Percentiles rank a stretch among this genome's conserved stretches.
These are phyloP conservation scores for Athene noctua DNA, from an alignment of 2,113 vertebrate genomes.

Conservation along the genomic window DNA sequence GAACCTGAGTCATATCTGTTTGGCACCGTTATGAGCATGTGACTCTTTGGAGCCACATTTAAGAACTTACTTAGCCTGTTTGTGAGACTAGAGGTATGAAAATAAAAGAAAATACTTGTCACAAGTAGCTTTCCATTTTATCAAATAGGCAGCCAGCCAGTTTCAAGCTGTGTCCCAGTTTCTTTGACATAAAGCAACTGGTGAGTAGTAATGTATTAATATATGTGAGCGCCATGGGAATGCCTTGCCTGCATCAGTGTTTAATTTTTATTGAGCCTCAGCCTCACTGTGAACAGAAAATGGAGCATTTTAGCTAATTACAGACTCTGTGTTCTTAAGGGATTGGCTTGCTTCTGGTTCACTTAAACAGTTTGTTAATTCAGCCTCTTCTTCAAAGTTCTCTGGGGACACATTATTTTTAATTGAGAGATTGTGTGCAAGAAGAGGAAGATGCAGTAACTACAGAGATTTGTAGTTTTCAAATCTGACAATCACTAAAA, in stretches of 20 bases:
- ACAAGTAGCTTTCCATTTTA: not conserved
- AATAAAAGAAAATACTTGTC: not conserved
- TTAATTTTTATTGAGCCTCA: not conserved
- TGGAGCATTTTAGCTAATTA: not conserved
- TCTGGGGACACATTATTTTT: slow-evolving; percentile 34
- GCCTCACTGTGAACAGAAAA: not conserved
- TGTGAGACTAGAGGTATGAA: not conserved
- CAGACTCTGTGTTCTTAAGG: not conserved
- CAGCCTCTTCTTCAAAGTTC: not conserved
- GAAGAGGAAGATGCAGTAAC: not conserved
- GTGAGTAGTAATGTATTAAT: slow-evolving; percentile 17
- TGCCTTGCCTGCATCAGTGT: not conserved
- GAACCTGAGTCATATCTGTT: accelerated
- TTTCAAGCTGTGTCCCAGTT: slow-evolving; percentile 53
- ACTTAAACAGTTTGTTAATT: slow-evolving; percentile 41
- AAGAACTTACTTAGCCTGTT: not conserved
- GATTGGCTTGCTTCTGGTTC: slow-evolving; percentile 5
- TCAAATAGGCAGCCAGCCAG: not conserved
- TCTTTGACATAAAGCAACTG: slow-evolving; percentile 16
- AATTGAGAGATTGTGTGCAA: slow-evolving; percentile 4
- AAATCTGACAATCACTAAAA: not conserved
- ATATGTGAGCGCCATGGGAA: not conserved
- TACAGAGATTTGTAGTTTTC: not conserved
- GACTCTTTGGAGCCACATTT: not conserved
- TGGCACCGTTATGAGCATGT: not conserved